Conservation (phyloP, 2,797 vertebrate species). For the Graptemys geographica region DNA sequence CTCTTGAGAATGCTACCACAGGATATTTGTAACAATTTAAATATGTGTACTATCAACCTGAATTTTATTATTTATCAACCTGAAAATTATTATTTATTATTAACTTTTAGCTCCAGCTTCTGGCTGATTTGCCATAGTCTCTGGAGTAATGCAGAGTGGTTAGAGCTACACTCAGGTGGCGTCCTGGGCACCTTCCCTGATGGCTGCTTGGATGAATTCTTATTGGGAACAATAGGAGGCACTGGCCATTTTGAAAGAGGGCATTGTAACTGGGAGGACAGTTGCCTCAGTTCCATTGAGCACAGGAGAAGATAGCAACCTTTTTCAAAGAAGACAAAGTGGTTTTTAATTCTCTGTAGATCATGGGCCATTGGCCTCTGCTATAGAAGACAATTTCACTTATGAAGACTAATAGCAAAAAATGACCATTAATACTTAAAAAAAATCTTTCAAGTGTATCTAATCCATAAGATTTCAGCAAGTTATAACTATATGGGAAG, state of each 20-base stretch:
- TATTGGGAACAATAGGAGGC: background rate
- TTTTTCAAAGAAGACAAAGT: background rate
- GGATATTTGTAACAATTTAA: background rate
- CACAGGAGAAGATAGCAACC: background rate
- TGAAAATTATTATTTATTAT: background rate
- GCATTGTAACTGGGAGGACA: background rate
- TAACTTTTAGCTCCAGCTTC: background rate
- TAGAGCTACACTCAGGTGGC: background rate
- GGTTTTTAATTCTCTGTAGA: fast-evolving
- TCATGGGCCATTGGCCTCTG: background rate
- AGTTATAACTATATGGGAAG: background rate
- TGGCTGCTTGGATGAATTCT: background rate
- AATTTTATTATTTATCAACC: background rate
- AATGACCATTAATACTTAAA: background rate
- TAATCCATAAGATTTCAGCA: background rate
- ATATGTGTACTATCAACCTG: background rate
- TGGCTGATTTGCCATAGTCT: background rate
- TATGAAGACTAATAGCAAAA: background rate
- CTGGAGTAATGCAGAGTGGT: background rate
- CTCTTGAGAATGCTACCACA: background rate
- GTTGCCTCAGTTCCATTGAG: background rate
- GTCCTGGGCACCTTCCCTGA: background rate
- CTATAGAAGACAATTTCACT: background rate
- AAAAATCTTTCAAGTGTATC: background rate
- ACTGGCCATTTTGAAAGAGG: background rate